These are phyloP conservation scores for Drosophila quinaria DNA, from an alignment of 2,888 invertebrate genomes.

Conservation along the genomic window DNA sequence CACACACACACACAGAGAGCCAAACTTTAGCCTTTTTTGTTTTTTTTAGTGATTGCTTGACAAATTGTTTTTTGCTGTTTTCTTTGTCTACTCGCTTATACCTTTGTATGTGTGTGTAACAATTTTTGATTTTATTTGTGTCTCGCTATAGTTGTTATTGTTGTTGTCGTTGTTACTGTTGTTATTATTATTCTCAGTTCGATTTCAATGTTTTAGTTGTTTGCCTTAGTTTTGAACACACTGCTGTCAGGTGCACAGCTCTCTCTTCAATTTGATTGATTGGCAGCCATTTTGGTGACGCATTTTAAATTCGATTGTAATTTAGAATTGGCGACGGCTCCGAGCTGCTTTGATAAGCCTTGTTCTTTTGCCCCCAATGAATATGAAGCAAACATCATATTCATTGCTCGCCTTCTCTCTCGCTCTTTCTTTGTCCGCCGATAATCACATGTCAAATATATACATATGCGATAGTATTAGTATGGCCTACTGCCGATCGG, in stretches of 20 bases:
- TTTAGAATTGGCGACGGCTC: conserved; percentile 41
- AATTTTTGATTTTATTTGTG: conserved; percentile 43
- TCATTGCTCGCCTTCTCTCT: conserved; percentile 21
- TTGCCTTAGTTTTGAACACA: conserved; percentile 60
- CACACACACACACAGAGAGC: conserved; percentile 16
- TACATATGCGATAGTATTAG: neutral
- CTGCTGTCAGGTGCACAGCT: conserved; percentile 60
- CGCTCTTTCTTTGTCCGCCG: conserved; percentile 14
- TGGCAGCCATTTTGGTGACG: conserved; percentile 68
- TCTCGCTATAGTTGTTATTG: conserved; percentile 33
- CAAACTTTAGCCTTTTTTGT: conserved; percentile 52
- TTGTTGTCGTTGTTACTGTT: conserved; percentile 34
- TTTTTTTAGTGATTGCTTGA: conserved; percentile 55
- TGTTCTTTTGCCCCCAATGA: conserved; percentile 38
- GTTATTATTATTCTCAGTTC: conserved; percentile 24
- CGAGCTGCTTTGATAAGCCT: conserved; percentile 40
- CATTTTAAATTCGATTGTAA: conserved; percentile 52
- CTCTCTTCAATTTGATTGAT: conserved; percentile 62
- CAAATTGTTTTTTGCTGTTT: conserved; percentile 36
- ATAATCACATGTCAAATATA: conserved; percentile 13
- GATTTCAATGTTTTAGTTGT: conserved; percentile 55
- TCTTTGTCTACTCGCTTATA: conserved; percentile 35
- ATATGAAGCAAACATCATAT: conserved; percentile 21
- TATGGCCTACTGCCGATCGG: conserved; percentile 34
- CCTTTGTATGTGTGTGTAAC: conserved; percentile 24